A percentile compares a stretch with the other conserved stretches of the same genome.
Conservation (phyloP, 30 jellyfish, hydroid and myxozoan species). For the Cassiopea andromeda region DNA sequence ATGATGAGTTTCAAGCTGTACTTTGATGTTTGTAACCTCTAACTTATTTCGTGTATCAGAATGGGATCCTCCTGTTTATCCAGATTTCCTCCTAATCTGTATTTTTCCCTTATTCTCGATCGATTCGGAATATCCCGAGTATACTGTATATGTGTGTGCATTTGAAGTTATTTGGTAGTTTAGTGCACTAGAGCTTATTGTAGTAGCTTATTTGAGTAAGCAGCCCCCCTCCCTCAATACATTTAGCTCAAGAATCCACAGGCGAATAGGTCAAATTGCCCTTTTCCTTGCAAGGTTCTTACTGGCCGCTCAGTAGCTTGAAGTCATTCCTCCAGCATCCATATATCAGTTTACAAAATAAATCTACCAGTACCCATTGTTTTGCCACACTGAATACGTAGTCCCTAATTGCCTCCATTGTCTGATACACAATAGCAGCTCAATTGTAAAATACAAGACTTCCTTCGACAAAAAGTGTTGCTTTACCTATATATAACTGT, state of each 20-base stretch:
- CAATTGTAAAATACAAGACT: too few relatives aligned
- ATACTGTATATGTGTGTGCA: too few relatives aligned
- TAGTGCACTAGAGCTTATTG: neutral
- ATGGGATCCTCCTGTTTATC: too few relatives aligned
- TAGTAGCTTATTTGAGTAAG: neutral
- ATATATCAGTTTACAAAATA: slow-evolving; percentile 14
- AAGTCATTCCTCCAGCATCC: slow-evolving; percentile 12
- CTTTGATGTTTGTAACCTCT: too few relatives aligned
- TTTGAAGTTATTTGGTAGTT: too few relatives aligned
- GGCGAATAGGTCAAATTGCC: slow-evolving; percentile 24
- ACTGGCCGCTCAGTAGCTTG: slow-evolving; percentile 5
- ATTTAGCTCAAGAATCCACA: slow-evolving; percentile 22
- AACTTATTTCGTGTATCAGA: too few relatives aligned
- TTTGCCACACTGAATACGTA: neutral
- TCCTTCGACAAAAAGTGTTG: too few relatives aligned
- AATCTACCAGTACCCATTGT: slow-evolving; percentile 5
- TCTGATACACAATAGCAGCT: neutral
- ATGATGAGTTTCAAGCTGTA: too few relatives aligned
- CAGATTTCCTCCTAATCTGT: too few relatives aligned
- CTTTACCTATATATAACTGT: too few relatives aligned
- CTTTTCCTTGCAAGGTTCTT: slow-evolving; percentile 19
- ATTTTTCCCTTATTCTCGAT: too few relatives aligned
- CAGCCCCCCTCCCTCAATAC: neutral
- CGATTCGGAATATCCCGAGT: too few relatives aligned
- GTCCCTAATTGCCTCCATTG: neutral